Base-by-base conservation (phyloP, 2,888 invertebrate species). In the Smittia sp. region DNA sequence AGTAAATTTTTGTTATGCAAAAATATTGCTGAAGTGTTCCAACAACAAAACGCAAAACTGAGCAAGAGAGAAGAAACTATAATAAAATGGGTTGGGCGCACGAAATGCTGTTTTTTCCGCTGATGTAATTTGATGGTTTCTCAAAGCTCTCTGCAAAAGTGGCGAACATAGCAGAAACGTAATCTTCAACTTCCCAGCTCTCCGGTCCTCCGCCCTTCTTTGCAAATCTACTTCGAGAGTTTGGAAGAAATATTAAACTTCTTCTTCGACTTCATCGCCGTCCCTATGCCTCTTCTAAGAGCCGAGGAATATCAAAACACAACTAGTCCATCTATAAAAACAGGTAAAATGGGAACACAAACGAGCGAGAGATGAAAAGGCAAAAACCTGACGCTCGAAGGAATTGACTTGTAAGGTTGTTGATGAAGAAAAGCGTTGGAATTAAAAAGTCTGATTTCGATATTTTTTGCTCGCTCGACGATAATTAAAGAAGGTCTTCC, bases 101-200 rank as follows among this genome's bases (percentile, higher is more conserved):
- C 62, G 62, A 62, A 62, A 62, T 62, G 62, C 62, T 62, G 62
- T 18, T 62, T 62, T 62, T 52, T 62, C 18, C 24, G 25, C 63
- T 63, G 63, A 63, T 63, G 63, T 63, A 63, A 63, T 63, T 63
- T 63, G 63, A 63, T 63, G 63, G 63, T 63, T 27, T 63, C 27
- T 24, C 25, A 25, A 63, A 63, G 63, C 52, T 52, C 52, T 4
- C 4, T 15, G 58, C 58, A 18, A 58, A 58, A 46, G n/a, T 46
- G 46, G 46, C 15, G 58, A 58, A 58, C 20, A 58, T 7, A 58
- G 22, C 22, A 58, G 22, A 58, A 58, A 18, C 22, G 9, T 58
- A 58, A 58, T 58, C 58, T 58, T 58, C 13, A 58, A 18, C 2
- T 58, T 18, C 11, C 9, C 58, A 58, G 22, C 46, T 58, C 58